Conservation (phyloP, 2,113 vertebrate species). For the Chrysochloris asiatica region DNA sequence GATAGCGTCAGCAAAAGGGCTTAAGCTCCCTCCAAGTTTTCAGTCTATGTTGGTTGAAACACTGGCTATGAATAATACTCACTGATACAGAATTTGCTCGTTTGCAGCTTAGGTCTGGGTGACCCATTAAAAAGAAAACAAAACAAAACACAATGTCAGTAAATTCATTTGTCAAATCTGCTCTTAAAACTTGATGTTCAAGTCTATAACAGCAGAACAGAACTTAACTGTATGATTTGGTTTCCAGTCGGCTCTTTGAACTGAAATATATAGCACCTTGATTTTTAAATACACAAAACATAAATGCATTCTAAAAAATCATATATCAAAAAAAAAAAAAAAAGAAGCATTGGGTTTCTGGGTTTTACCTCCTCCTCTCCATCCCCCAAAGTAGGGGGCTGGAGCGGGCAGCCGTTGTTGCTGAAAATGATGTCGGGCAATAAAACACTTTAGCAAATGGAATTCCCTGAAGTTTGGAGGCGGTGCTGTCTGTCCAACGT, state of each 20-base stretch:
- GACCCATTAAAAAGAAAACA: constrained; percentile 39
- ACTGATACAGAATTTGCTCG: constrained; percentile 14
- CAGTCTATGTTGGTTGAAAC: background rate
- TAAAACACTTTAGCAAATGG: constrained; percentile 74
- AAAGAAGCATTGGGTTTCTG: constrained; percentile 62
- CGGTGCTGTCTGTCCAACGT: constrained; percentile 68
- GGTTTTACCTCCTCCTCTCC: constrained; percentile 33
- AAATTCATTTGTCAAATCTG: constrained; percentile 48
- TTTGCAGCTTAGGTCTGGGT: constrained; percentile 47
- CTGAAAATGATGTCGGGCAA: constrained; percentile 67
- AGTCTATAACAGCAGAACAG: background rate
- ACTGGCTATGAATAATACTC: background rate
- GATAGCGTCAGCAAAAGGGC: background rate
- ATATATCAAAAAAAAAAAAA: too few relatives aligned
- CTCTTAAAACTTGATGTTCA: constrained; percentile 57
- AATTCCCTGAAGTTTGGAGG: constrained; percentile 83
- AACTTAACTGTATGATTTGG: constrained; percentile 50
- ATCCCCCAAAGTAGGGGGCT: constrained; percentile 36
- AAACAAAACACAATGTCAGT: background rate
- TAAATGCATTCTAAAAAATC: constrained; percentile 19
- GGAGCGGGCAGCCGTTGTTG: constrained; percentile 62
- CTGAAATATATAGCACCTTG: constrained; percentile 80
- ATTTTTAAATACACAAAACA: constrained; percentile 78
- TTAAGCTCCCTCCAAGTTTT: background rate
- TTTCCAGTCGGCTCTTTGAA: constrained; percentile 61